Conservation (phyloP, 2,797 vertebrate genomes). For the Poliocrania exsul region DNA sequence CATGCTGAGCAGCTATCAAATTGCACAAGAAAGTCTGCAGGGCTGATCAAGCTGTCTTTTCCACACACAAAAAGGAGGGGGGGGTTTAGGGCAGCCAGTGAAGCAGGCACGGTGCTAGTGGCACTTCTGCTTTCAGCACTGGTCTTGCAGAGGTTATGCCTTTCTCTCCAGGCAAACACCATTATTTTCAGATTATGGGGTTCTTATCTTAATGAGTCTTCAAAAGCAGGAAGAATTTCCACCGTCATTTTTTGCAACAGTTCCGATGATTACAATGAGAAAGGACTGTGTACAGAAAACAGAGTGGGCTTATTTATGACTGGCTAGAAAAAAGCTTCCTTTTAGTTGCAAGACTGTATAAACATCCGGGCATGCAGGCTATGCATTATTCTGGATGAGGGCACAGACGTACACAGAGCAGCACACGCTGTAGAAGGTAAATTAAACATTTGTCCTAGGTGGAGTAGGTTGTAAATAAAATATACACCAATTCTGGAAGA, state of each 20-base stretch:
- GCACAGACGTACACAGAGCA: not conserved
- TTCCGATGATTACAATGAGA: not conserved
- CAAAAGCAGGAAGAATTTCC: not conserved
- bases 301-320: not conserved
- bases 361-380: not conserved
- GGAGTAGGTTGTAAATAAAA: not conserved
- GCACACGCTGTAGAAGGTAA: not conserved
- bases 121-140: not conserved
- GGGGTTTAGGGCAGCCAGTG: not conserved
- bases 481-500: not conserved
- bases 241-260: not conserved
- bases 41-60: not conserved
- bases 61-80: not conserved
- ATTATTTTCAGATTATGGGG: not conserved
- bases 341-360: not conserved
- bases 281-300: not conserved
- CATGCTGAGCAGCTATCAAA: not conserved
- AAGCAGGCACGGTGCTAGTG: not conserved
- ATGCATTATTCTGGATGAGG: not conserved
- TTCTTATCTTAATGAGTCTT: not conserved
- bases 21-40: not conserved
- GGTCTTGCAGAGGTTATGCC: not conserved
- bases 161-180: not conserved
- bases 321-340: not conserved
- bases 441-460: not conserved